Evolutionary conservation across 2,888 invertebrate species (phyloP), one percentile per base, ranked within the genome.

Genomic region (Teleiodes luculella): DNA sequence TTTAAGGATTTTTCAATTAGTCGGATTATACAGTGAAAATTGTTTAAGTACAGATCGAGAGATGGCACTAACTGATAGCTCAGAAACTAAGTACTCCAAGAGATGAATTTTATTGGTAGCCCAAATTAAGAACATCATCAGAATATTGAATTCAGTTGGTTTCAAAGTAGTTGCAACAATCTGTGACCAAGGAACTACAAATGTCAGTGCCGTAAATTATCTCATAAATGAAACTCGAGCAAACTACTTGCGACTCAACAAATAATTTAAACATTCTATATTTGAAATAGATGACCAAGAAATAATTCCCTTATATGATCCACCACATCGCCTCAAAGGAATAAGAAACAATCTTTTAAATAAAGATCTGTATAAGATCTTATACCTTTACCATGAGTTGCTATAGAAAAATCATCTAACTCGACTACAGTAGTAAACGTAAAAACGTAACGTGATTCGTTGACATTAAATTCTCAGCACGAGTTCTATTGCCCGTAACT

Each of bases 1-100:
- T n/a, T n/a, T n/a, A n/a, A n/a, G n/a, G n/a, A n/a, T n/a, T n/a
- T n/a, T n/a, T n/a, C n/a, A n/a, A n/a, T n/a, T n/a, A n/a, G n/a
- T n/a, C n/a, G n/a, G n/a, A n/a, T n/a, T n/a, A n/a, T n/a, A n/a
- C n/a, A n/a, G n/a, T n/a, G n/a, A n/a, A n/a, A n/a, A n/a, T n/a
- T n/a, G n/a, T n/a, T n/a, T n/a, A n/a, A n/a, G n/a, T n/a, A n/a
- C n/a, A n/a, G n/a, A n/a, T n/a, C n/a, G n/a, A n/a, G n/a, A n/a
- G n/a, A n/a, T n/a, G n/a, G n/a, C n/a, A n/a, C n/a, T n/a, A n/a
- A n/a, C n/a, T n/a, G n/a, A n/a, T n/a, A n/a, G n/a, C n/a, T n/a
- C n/a, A n/a, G n/a, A n/a, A n/a, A n/a, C n/a, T n/a, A 46, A 18
- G 57, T 20, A 66, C 66, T 0, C 66, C 67, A 13, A 66, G 63